Conservation (phyloP, 2,797 vertebrate genomes). For the Protonibea diacanthus region DNA sequence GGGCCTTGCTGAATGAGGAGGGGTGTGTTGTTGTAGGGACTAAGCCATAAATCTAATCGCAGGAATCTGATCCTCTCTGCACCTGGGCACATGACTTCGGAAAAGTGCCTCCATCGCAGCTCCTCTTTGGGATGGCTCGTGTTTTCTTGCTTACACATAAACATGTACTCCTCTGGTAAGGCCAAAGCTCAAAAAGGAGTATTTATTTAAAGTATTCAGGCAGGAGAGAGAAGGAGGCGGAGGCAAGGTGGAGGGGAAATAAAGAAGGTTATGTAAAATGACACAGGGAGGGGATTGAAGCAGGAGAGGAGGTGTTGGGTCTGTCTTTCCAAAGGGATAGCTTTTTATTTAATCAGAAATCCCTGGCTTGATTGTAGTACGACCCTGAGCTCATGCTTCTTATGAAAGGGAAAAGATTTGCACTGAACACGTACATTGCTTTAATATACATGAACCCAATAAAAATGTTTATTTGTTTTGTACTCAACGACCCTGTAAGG, state of each 20-base stretch:
- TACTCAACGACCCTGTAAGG: constrained; percentile 41
- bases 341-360: constrained; percentile 59
- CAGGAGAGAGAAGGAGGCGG: constrained; percentile 27
- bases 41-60: constrained; percentile 69
- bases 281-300: constrained; percentile 28
- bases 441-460: constrained; percentile 66
- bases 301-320: constrained; percentile 14
- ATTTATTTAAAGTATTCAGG: constrained; percentile 55
- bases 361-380: constrained; percentile 39
- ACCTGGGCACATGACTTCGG: constrained; percentile 75
- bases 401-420: constrained; percentile 59
- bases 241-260: constrained; percentile 22
- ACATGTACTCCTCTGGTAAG: constrained; percentile 28
- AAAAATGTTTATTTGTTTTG: constrained; percentile 72
- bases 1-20: constrained; percentile 52
- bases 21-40: constrained; percentile 54
- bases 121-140: constrained; percentile 43
- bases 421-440: constrained; percentile 71
- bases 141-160: constrained; percentile 62
- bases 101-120: constrained; percentile 49
- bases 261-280: constrained; percentile 58
- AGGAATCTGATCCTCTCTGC: constrained; percentile 76
- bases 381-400: constrained; percentile 42
- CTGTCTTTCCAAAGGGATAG: constrained; percentile 36
- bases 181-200: constrained; percentile 45